Evolutionary conservation across 2,113 vertebrate genomes (phyloP).

Genomic region (Acrocephalus kingi): DNA sequence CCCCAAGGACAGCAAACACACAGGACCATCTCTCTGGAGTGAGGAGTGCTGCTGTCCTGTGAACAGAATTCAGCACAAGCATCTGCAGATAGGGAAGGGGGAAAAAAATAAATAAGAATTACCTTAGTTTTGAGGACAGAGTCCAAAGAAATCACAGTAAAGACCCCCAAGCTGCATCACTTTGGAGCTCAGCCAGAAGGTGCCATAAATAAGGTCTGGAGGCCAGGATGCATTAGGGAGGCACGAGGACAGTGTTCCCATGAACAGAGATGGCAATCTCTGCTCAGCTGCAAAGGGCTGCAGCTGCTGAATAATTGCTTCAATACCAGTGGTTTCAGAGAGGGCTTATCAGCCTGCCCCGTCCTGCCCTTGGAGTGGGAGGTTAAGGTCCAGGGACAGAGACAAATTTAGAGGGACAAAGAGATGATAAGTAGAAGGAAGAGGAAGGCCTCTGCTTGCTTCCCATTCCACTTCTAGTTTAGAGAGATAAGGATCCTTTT

Average conservation of each 20-base stretch:
- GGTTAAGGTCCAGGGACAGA: conserved; percentile 33
- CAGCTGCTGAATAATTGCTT: conserved; percentile 41
- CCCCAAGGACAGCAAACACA: background rate
- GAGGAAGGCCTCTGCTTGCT: conserved; percentile 9
- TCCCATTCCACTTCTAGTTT: conserved; percentile 13
- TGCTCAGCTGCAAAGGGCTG: conserved; percentile 30
- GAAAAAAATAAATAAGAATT: background rate
- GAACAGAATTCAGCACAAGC: background rate
- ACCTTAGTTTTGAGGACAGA: background rate
- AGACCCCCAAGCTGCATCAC: background rate
- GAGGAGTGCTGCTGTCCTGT: background rate
- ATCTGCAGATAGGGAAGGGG: background rate
- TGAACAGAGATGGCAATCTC: conserved; percentile 46
- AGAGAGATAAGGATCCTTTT: conserved; percentile 18
- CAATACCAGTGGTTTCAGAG: conserved; percentile 11
- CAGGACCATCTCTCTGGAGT: background rate
- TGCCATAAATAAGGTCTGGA: conserved; percentile 33
- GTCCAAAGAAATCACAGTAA: background rate
- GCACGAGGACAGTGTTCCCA: background rate
- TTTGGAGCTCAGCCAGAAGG: background rate
- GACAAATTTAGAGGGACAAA: conserved; percentile 39
- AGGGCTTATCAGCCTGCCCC: conserved; percentile 37
- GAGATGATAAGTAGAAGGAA: conserved; percentile 38
- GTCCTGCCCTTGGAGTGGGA: conserved; percentile 26
- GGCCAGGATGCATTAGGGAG: background rate